Evolutionary conservation across 2,113 vertebrate genomes (phyloP).

Genomic region (Chlamydotis undulata): DNA sequence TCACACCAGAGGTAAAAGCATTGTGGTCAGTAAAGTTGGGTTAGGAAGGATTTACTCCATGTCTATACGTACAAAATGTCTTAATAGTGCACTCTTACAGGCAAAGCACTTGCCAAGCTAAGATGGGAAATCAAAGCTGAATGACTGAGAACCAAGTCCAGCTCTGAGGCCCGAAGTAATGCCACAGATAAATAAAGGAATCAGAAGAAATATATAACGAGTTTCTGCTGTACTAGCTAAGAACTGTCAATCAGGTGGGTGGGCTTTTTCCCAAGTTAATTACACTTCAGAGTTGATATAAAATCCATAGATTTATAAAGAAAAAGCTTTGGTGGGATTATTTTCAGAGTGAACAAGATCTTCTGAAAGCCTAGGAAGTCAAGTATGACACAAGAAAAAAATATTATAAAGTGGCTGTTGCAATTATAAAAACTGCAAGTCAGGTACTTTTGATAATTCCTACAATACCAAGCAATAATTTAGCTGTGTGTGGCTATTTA

Average conservation of each 20-base stretch:
- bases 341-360: slow-evolving; percentile 27
- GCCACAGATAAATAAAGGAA: not conserved
- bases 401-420: not conserved
- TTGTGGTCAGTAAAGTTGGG: not conserved
- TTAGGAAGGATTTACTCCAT: not conserved
- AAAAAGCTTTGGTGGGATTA: slow-evolving; percentile 40
- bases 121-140: not conserved
- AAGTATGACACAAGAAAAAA: slow-evolving; percentile 24
- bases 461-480: not conserved
- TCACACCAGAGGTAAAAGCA: not conserved
- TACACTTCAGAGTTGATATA: slow-evolving; percentile 18
- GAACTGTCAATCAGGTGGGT: not conserved
- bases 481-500: not conserved
- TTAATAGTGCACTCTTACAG: not conserved
- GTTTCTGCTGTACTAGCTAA: not conserved
- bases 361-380: slow-evolving; percentile 12
- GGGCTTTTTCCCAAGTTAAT: slow-evolving; percentile 11
- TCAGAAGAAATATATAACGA: not conserved
- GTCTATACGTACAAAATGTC: not conserved
- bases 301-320: slow-evolving; percentile 14
- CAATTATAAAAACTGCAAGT: slow-evolving; percentile 18
- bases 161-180: not conserved
- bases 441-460: slow-evolving; percentile 23
- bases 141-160: not conserved
- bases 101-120: not conserved